phyloP scores from a whole-genome alignment of 2,888 invertebrate genomes.

The Cephus spinipes region DNA sequence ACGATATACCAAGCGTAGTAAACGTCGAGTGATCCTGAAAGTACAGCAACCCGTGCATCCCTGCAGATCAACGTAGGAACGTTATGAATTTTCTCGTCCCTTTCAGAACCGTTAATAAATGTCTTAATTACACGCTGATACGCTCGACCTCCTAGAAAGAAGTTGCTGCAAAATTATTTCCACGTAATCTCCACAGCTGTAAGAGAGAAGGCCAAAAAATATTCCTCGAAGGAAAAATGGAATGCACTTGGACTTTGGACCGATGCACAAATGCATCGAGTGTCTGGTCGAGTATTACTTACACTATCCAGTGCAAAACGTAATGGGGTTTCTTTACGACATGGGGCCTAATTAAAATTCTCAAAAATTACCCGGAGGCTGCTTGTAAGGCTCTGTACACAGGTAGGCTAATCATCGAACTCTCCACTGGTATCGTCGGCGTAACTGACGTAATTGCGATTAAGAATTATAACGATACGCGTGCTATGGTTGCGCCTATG shows the following conservation, averaged over 20 bases:
- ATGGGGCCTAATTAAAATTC: background rate
- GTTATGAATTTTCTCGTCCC: background rate
- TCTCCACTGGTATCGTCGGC: background rate
- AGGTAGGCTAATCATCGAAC: background rate
- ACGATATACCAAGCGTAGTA: background rate
- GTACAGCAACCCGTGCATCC: background rate
- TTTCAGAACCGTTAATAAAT: background rate
- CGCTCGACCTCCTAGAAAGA: background rate
- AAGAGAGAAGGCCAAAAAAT: background rate
- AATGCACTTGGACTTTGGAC: background rate
- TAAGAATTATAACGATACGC: background rate
- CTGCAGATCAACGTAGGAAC: background rate
- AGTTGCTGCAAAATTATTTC: background rate
- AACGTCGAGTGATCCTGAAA: background rate
- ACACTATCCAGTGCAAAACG: background rate
- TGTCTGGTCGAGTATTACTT: background rate
- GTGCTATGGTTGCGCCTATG: background rate
- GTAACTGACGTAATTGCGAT: background rate
- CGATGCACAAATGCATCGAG: background rate
- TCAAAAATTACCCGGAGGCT: background rate
- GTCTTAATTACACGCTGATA: background rate
- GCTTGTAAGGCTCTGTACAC: background rate
- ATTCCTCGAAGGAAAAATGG: background rate
- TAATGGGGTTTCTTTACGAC: constrained; percentile 4
- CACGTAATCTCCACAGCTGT: background rate